A percentile compares a stretch with the other conserved stretches of the same genome.
Evolutionary conservation across 1,140 invertebrate species (phyloP).

Genomic region (Drosophila grimshawi): DNA sequence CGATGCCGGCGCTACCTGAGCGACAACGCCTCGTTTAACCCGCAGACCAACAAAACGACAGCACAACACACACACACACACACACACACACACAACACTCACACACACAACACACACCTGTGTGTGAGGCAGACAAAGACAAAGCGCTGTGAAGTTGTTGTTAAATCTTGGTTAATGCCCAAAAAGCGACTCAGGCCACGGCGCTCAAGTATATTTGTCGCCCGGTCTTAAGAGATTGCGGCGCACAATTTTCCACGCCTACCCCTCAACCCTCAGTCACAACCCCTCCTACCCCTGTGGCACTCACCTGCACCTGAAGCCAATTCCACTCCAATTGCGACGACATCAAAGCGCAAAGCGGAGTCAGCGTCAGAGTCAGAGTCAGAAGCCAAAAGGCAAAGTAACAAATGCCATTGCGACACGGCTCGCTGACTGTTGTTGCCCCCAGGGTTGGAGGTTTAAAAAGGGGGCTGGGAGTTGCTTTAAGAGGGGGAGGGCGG

Average conservation of each 20-base stretch:
- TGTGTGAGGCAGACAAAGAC: neutral
- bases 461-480: neutral
- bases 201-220: slow-evolving; percentile 78
- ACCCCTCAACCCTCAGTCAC: neutral
- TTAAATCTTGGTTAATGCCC: slow-evolving; percentile 79
- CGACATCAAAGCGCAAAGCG: slow-evolving; percentile 65
- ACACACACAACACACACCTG: neutral
- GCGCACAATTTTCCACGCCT: slow-evolving; percentile 68
- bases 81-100: slow-evolving; percentile 41
- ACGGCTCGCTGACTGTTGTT: slow-evolving; percentile 44
- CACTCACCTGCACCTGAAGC: slow-evolving; percentile 13
- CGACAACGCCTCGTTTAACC: slow-evolving; percentile 71
- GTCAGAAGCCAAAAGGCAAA: slow-evolving; percentile 58
- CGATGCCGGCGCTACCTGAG: slow-evolving; percentile 70
- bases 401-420: slow-evolving; percentile 55
- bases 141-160: slow-evolving; percentile 70
- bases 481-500: neutral
- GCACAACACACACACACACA: slow-evolving; percentile 36
- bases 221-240: slow-evolving; percentile 82
- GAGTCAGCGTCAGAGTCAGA: slow-evolving; percentile 16
- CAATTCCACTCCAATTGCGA: slow-evolving; percentile 18
- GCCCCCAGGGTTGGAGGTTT: neutral
- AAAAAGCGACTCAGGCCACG: slow-evolving; percentile 57
- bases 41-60: slow-evolving; percentile 52
- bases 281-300: neutral